phyloP scores from a whole-genome alignment of 2,888 invertebrate species.

The Pterostichus niger region DNA sequence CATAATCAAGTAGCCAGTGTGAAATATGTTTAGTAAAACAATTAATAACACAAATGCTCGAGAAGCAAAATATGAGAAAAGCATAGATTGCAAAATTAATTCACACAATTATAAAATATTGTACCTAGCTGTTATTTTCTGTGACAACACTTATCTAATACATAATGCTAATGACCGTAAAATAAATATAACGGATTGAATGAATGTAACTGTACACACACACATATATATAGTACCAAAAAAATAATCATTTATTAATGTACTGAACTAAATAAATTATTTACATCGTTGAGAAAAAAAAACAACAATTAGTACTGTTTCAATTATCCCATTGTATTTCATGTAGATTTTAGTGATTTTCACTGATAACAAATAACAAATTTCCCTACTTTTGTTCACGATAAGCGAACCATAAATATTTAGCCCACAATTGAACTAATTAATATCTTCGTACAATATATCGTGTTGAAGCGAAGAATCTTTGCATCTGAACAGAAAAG shows the following conservation, averaged over 20 bases:
- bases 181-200: slow-evolving; percentile 25
- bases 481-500: not conserved
- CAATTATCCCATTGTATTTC: slow-evolving; percentile 15
- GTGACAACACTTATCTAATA: not conserved
- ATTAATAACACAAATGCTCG: not conserved
- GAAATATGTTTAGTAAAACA: slow-evolving; percentile 10
- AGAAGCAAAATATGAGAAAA: slow-evolving; percentile 3
- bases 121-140: not conserved
- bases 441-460: not conserved
- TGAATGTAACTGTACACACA: not conserved
- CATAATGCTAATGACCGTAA: slow-evolving; percentile 13
- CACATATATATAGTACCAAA: not conserved
- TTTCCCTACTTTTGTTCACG: slow-evolving; percentile 3
- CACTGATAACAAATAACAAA: not conserved
- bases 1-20: not conserved
- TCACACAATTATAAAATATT: not conserved
- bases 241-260: not conserved
- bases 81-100: slow-evolving; percentile 15
- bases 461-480: not conserved
- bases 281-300: not conserved
- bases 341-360: not conserved
- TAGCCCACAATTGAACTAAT: not conserved
- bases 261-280: slow-evolving; percentile 8
- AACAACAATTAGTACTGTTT: not conserved
- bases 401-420: not conserved